Evolutionary conservation across 1,140 invertebrate species (phyloP).

Genomic region (Camponotus floridanus): DNA sequence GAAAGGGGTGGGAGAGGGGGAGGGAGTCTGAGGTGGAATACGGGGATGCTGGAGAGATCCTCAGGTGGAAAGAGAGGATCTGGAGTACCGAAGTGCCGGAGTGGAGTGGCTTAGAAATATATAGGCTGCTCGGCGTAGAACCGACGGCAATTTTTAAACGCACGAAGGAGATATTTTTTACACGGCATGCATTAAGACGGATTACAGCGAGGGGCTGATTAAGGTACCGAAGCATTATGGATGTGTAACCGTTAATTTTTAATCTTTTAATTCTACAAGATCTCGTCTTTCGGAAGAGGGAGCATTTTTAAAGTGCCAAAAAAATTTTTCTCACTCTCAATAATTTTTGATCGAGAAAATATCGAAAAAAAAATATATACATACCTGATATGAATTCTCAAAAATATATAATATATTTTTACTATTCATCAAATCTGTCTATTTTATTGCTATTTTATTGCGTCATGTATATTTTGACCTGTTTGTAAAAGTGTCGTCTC

Average conservation of each 20-base stretch:
- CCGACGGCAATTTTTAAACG: conserved; percentile 53
- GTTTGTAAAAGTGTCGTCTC: neutral
- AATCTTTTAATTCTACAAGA: neutral
- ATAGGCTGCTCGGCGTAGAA: conserved; percentile 57
- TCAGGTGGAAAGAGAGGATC: conserved; percentile 62
- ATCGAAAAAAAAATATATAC: too few relatives aligned
- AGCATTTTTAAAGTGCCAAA: neutral
- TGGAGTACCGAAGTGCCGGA: conserved; percentile 38
- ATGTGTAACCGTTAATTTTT: neutral
- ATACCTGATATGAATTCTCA: neutral
- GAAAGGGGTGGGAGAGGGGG: too few relatives aligned
- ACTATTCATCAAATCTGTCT: neutral
- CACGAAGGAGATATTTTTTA: conserved; percentile 45
- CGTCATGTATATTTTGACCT: conserved; percentile 38
- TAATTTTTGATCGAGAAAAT: neutral
- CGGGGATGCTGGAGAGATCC: conserved; percentile 52
- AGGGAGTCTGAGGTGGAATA: conserved; percentile 2
- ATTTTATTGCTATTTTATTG: neutral
- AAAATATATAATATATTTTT: neutral
- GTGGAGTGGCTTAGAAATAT: conserved; percentile 61
- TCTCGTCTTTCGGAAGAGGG: neutral
- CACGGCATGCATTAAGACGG: conserved; percentile 48
- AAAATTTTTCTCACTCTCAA: neutral
- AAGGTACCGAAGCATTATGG: neutral
- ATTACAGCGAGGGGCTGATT: conserved; percentile 16